A percentile compares a stretch with the other conserved stretches of the same genome.
phyloP scores from a whole-genome alignment of 2,888 invertebrate genomes.

The Nomada fucata region DNA sequence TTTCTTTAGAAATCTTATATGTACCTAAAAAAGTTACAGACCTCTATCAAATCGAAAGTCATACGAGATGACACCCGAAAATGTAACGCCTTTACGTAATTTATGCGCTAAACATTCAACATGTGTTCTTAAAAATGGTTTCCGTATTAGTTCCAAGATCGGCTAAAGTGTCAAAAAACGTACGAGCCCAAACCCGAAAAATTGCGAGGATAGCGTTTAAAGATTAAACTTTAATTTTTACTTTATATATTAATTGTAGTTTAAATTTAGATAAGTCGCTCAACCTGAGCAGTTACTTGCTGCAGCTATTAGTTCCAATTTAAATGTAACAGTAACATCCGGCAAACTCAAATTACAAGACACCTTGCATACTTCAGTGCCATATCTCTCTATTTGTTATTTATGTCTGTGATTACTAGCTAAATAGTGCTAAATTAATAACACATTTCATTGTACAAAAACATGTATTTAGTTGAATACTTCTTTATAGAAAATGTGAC shows the following conservation, averaged over 20 bases:
- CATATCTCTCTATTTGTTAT: conserved; percentile 76
- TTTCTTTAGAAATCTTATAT: conserved; percentile 56
- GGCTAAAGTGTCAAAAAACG: conserved; percentile 26
- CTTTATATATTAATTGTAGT: conserved; percentile 19
- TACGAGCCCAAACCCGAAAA: conserved; percentile 36
- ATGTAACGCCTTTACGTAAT: conserved; percentile 47
- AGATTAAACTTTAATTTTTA: neutral
- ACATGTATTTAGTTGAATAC: conserved; percentile 65
- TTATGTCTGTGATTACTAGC: conserved; percentile 76
- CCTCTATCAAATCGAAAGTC: conserved; percentile 41
- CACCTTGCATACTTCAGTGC: conserved; percentile 65
- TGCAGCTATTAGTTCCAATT: conserved; percentile 18
- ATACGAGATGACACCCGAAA: conserved; percentile 42
- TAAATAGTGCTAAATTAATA: conserved; percentile 52
- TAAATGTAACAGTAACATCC: conserved; percentile 32
- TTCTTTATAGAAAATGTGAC: conserved; percentile 33
- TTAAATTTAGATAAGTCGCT: conserved; percentile 11
- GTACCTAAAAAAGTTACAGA: conserved; percentile 50
- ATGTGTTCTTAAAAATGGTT: conserved; percentile 47
- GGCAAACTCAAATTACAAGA: conserved; percentile 37
- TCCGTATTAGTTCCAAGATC: conserved; percentile 35
- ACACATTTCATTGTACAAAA: conserved; percentile 70
- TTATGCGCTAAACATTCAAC: conserved; percentile 35
- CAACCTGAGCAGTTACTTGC: conserved; percentile 5
- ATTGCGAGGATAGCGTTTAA: conserved; percentile 16